Conservation (phyloP, 2,113 vertebrate species). For the Empidonax alnorum region DNA sequence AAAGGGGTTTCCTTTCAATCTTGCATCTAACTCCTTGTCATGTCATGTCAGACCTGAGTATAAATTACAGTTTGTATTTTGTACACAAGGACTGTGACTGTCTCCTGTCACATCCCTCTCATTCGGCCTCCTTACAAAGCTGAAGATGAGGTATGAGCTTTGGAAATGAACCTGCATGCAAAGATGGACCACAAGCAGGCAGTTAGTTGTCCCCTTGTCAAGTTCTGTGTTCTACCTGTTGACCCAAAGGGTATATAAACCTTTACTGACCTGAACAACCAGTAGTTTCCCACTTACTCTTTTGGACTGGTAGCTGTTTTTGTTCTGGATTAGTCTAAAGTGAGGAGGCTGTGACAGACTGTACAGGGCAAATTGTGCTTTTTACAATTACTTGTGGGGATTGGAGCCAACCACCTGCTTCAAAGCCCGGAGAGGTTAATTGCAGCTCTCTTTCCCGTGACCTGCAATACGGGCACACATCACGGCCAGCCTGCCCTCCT, state of each 20-base stretch:
- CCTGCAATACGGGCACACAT: neutral
- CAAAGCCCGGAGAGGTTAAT: slow-evolving; percentile 4
- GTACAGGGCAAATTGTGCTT: slow-evolving; percentile 2
- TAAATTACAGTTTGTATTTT: neutral
- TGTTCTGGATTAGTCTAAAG: neutral
- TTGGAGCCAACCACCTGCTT: slow-evolving; percentile 10
- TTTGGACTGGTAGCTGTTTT: neutral
- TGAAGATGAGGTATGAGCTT: neutral
- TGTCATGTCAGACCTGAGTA: neutral
- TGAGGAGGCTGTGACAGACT: neutral
- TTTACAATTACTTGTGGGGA: slow-evolving; percentile 3
- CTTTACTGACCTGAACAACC: neutral
- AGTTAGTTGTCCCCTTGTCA: neutral
- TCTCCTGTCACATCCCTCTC: neutral
- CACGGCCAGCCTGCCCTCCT: neutral
- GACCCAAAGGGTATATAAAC: neutral
- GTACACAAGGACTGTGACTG: neutral
- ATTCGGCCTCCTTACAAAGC: neutral
- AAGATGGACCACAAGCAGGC: neutral
- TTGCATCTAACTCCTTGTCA: rapidly evolving
- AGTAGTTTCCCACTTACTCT: neutral
- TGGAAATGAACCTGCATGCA: neutral
- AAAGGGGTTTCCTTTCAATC: neutral
- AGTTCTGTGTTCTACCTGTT: neutral
- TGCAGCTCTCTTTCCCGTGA: neutral